Evolutionary conservation across 2,888 invertebrate species (phyloP), one percentile per base, ranked within the genome.

Genomic region (Volucella inanis): DNA sequence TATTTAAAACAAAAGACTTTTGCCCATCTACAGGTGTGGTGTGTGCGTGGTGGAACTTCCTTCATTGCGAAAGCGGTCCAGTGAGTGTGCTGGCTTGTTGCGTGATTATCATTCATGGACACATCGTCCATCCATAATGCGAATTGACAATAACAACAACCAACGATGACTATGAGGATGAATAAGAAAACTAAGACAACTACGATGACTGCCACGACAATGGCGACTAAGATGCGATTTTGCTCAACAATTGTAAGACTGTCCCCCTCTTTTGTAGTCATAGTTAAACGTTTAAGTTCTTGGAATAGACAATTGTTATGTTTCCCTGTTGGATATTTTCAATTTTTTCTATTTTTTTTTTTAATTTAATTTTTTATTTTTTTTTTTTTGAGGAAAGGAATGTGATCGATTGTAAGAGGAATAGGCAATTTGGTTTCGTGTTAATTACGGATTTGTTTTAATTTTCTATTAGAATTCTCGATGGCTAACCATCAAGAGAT

Each of bases 1-100:
- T 85, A 85, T 85, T 85, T 85, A 85, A 85, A 85, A 85, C 85
- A 85, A 85, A 85, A 85, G 85, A 85, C 85, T 85, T 85, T 81
- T 81, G 85, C 68, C 85, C 85, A 85, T 85, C 85, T 81, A 77
- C 85, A 85, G 85, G 81, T 85, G 85, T 85, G 85, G 85, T 85
- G 80, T 84, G 65, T 68, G 64, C 43, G 77, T 77, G 64, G 65
- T 50, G 14, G 81, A 62, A 85, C 70, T 80, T 80, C 80, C 80
- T 84, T 75, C 79, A 83, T 83, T 83, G 79, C 74, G 59, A 83
- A 83, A 79, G 52, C 75, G 41, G 61, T 54, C 41, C 59, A 31
- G 31, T 31, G 6, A 31, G 31, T 31, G 31, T 31, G 6, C 31
- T 31, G 6, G 31, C 31, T 31, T 6, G 75, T 61, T 76, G 85